Evolutionary conservation across 2,888 invertebrate genomes (phyloP), one percentile per base, ranked within the genome.

Genomic region (Lissocephala sabroskyi): DNA sequence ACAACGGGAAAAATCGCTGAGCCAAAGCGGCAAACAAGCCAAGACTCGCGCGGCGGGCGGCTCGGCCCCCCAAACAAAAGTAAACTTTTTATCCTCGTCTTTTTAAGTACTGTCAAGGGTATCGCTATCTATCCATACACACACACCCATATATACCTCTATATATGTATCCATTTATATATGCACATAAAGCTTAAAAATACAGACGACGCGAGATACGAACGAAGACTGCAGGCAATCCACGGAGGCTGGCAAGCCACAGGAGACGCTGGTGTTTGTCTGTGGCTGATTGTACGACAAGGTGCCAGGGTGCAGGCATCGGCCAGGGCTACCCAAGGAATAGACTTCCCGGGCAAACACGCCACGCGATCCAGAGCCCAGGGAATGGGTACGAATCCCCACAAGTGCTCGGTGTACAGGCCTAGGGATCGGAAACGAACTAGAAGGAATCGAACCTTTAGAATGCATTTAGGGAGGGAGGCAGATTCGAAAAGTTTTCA

Each of bases 31-130:
- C 35, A 7, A 16, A 35, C 14, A 3, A 35, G 35, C 2, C n/a
- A n/a, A n/a, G n/a, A n/a, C n/a, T n/a, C n/a, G n/a, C 11, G 30
- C 11, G 30, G 11, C 29, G 29, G n/a, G n/a, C n/a, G n/a, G n/a
- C n/a, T n/a, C n/a, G n/a, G n/a, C n/a, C n/a, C n/a, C n/a, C 75
- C 74, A 68, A 68, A 70, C 68, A 68, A 74, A 68, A 77, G 66
- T 59, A 52, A 77, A 74, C 56, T 75, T 47, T 60, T 60, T 62
- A 56, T 60, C 36, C 56, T 49, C 48, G 48, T 55, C 61, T n/a
- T 74, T 77, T 77, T 74, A 77, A 68, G 68, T 74, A 77, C 68
- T 77, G 78, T 62, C 78, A 68, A 74, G 68, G 78, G 68, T 68
- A 77, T 77, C 67, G 78, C 78, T 68, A 75, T 77, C 78, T 77